A percentile compares a stretch with the other conserved stretches of the same genome.
Evolutionary conservation across 2,888 invertebrate genomes (phyloP).

Genomic region (Philaethria dido): DNA sequence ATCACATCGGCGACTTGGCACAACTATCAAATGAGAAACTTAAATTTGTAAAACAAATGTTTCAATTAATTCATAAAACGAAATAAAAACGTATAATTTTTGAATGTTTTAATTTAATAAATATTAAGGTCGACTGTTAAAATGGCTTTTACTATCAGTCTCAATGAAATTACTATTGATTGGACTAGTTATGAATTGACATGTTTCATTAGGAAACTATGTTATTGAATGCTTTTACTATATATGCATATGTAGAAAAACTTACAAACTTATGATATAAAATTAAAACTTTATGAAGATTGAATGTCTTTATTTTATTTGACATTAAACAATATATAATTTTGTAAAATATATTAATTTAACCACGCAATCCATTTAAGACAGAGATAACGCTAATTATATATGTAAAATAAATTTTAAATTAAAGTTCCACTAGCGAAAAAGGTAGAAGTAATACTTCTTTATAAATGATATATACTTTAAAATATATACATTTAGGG

Average conservation of each 20-base stretch:
- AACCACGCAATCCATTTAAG: too few relatives aligned
- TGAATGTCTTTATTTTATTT: too few relatives aligned
- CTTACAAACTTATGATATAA: neutral
- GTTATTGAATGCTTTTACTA: neutral
- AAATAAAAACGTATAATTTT: too few relatives aligned
- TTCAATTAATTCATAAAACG: neutral
- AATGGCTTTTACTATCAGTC: neutral
- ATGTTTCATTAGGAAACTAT: neutral
- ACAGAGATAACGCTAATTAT: too few relatives aligned
- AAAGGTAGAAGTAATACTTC: too few relatives aligned
- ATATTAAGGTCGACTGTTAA: neutral
- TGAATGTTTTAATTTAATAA: neutral
- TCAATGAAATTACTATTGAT: neutral
- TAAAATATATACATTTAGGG: too few relatives aligned
- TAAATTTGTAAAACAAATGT: neutral
- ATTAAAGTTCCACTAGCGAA: too few relatives aligned
- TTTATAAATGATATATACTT: too few relatives aligned
- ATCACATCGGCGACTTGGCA: conserved; percentile 30
- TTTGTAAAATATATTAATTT: too few relatives aligned
- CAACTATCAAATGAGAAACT: neutral
- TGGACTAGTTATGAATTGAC: neutral
- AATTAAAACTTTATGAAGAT: too few relatives aligned
- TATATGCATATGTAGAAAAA: neutral
- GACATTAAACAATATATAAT: too few relatives aligned
- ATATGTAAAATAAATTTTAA: too few relatives aligned